Percentiles rank a stretch among this genome's conserved stretches.
Evolutionary conservation across 2,113 vertebrate species (phyloP).

Genomic region (Oreocharis arfaki): DNA sequence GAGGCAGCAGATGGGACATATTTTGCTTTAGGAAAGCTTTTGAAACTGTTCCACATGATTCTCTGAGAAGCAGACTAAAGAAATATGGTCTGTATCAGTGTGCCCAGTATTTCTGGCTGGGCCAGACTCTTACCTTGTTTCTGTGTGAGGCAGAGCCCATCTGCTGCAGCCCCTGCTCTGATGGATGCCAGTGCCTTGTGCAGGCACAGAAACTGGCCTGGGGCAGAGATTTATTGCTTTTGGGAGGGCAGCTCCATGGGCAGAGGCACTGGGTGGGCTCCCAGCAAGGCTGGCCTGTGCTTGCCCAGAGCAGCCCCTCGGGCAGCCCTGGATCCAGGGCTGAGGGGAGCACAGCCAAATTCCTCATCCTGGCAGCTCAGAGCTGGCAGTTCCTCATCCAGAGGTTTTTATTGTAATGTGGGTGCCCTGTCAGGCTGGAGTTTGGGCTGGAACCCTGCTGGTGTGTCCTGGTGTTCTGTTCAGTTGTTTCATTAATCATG

Average conservation of each 20-base stretch:
- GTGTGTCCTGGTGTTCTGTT: neutral
- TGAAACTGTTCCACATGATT: constrained; percentile 64
- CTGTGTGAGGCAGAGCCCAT: constrained; percentile 41
- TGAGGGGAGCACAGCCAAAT: neutral
- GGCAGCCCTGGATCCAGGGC: neutral
- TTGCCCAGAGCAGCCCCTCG: neutral
- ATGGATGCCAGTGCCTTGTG: neutral
- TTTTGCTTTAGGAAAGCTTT: constrained; percentile 68
- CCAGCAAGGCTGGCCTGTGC: neutral
- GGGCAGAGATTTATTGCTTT: neutral
- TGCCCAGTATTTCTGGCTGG: constrained; percentile 64
- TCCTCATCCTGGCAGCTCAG: neutral
- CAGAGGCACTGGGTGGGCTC: neutral
- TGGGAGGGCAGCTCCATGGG: neutral
- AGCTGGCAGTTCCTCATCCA: neutral
- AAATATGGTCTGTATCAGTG: constrained; percentile 59
- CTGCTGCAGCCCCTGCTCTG: constrained; percentile 36
- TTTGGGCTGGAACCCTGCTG: neutral
- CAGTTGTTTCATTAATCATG: neutral
- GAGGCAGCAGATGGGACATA: constrained; percentile 63
- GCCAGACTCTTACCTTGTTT: constrained; percentile 53
- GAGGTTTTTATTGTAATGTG: neutral
- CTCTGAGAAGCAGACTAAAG: constrained; percentile 63
- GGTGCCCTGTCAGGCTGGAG: neutral
- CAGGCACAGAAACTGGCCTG: neutral